These are phyloP conservation scores for Lutraria lutraria DNA, from an alignment of 2,888 invertebrate genomes.

Conservation along the genomic window DNA sequence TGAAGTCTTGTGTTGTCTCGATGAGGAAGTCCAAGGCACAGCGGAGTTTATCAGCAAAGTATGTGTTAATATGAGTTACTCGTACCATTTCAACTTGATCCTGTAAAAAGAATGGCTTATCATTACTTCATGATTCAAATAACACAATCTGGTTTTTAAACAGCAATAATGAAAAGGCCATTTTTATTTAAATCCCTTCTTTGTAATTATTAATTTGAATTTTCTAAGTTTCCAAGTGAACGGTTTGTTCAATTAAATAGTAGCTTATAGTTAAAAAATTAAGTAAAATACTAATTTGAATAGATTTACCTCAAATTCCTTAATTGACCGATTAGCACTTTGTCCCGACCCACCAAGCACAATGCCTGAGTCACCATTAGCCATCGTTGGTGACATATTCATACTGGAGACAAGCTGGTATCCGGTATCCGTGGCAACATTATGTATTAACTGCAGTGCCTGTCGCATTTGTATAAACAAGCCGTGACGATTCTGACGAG, in stretches of 20 bases:
- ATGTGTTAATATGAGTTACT: conserved; percentile 91
- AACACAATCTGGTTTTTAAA: too few species aligned
- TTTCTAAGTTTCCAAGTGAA: too few species aligned
- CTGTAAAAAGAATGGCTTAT: conserved; percentile 71
- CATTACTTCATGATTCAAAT: neutral
- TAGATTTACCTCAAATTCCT: conserved; percentile 90
- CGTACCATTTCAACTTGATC: conserved; percentile 95
- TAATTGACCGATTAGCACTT: conserved; percentile 92
- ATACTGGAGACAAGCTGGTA: conserved; percentile 72
- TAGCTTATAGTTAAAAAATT: too few species aligned
- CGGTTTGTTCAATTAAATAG: too few species aligned
- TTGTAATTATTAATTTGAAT: too few species aligned
- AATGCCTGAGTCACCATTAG: conserved; percentile 84
- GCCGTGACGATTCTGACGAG: conserved; percentile 97
- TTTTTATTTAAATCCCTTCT: too few species aligned
- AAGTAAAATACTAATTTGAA: too few species aligned
- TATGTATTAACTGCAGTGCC: conserved; percentile 98
- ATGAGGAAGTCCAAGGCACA: conserved; percentile 93
- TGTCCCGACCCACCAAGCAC: conserved; percentile 87
- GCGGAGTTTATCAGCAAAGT: conserved; percentile 92
- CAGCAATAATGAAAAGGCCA: too few species aligned
- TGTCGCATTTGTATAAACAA: conserved; percentile 97
- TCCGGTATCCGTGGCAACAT: conserved; percentile 98
- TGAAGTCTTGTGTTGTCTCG: conserved; percentile 98
- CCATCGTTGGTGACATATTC: conserved; percentile 77